Percentiles rank a stretch among this genome's conserved stretches.
Evolutionary conservation across 2,888 invertebrate species (phyloP).

Genomic region (Dione juno): DNA sequence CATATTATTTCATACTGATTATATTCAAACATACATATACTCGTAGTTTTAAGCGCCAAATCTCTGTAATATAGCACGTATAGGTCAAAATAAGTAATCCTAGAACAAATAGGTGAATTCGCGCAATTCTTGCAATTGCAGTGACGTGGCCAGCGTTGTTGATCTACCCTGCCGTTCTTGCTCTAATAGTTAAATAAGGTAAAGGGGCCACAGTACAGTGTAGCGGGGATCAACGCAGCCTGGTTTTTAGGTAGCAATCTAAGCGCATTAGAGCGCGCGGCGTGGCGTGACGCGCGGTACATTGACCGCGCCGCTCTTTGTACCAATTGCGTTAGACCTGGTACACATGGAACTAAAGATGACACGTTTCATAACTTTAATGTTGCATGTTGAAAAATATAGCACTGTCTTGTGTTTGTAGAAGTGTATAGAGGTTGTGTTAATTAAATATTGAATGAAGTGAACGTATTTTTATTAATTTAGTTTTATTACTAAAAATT

Average conservation of each 20-base stretch:
- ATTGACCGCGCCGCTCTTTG: constrained; percentile 75
- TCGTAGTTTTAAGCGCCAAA: background rate
- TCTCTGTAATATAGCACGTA: background rate
- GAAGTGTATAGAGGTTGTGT: background rate
- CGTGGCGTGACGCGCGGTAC: constrained; percentile 78
- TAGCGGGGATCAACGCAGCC: constrained; percentile 48
- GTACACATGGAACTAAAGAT: constrained; percentile 15
- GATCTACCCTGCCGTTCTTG: constrained; percentile 51
- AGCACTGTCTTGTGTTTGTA: background rate
- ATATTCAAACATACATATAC: background rate
- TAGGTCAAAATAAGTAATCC: constrained; percentile 26
- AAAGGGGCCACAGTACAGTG: background rate
- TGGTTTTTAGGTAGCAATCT: constrained; percentile 76
- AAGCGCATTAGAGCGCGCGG: constrained; percentile 77
- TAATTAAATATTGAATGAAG: too few relatives aligned
- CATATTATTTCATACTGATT: background rate
- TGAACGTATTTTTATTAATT: too few relatives aligned
- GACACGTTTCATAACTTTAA: background rate
- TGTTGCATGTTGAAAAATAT: background rate
- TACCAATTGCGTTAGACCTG: constrained; percentile 58
- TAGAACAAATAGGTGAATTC: constrained; percentile 63
- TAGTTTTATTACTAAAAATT: too few relatives aligned
- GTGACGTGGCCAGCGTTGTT: constrained; percentile 51
- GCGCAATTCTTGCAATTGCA: constrained; percentile 69
- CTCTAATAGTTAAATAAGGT: constrained; percentile 2